Conservation (phyloP, 23 tunicate genomes). For the Trididemnum nubilum region DNA sequence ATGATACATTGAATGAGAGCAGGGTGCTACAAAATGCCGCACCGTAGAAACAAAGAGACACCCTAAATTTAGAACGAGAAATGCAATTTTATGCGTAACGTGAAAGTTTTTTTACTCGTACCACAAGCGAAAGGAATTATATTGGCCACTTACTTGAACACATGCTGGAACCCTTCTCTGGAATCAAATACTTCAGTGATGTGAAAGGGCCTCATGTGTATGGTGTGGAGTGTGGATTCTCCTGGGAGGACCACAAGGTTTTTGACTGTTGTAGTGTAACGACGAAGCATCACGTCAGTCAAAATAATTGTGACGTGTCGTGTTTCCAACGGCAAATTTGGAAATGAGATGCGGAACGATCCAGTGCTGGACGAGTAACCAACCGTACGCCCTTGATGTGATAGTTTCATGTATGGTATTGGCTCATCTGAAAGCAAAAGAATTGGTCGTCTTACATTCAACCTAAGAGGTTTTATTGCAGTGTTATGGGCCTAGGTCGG, state of each 20-base stretch:
- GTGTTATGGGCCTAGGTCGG: too few relatives aligned
- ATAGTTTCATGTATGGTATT: constrained; percentile 45
- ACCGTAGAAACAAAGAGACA: too few relatives aligned
- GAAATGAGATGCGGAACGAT: constrained; percentile 57
- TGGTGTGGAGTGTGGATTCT: constrained; percentile 59
- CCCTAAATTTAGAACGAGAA: too few relatives aligned
- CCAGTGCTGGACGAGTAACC: constrained; percentile 85
- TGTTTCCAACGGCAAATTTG: constrained; percentile 65
- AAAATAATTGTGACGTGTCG: constrained; percentile 67
- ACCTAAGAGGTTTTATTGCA: too few relatives aligned
- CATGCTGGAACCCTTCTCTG: constrained; percentile 39
- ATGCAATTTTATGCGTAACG: too few relatives aligned
- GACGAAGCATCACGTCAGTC: constrained; percentile 62
- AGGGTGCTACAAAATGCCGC: too few relatives aligned
- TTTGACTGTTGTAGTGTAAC: constrained; percentile 55
- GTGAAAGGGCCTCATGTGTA: constrained; percentile 39
- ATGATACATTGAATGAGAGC: too few relatives aligned
- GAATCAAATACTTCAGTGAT: constrained; percentile 43
- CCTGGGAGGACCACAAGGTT: constrained; percentile 81
- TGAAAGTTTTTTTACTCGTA: too few relatives aligned
- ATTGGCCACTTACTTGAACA: constrained; percentile 74
- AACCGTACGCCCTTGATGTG: constrained; percentile 72
- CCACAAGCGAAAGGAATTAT: too few relatives aligned
- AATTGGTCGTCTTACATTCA: neutral
- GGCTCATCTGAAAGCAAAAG: constrained; percentile 41